phyloP scores from a whole-genome alignment of 2,888 invertebrate genomes.

The Epicampocera succincta region DNA sequence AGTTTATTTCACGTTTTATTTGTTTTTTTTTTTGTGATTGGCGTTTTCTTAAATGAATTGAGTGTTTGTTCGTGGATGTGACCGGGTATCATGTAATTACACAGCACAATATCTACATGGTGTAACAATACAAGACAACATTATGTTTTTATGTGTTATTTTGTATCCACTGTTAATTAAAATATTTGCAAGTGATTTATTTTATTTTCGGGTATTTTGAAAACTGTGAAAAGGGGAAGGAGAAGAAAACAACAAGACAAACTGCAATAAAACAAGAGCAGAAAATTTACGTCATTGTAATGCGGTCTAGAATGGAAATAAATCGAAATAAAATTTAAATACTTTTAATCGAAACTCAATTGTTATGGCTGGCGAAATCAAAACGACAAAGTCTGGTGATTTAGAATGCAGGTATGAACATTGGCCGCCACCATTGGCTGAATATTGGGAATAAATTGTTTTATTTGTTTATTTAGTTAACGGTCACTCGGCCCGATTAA shows the following conservation, averaged over 20 bases:
- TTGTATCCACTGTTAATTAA: constrained; percentile 67
- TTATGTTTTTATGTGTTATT: constrained; percentile 57
- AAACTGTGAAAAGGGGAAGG: constrained; percentile 35
- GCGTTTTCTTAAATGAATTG: too few species aligned
- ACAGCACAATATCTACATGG: constrained; percentile 62
- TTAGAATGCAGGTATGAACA: background rate
- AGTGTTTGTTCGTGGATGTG: constrained; percentile 35
- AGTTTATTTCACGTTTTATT: constrained; percentile 3
- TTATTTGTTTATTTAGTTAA: too few species aligned
- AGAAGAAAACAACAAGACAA: constrained; percentile 9
- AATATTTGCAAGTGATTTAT: constrained; percentile 69
- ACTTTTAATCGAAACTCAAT: constrained; percentile 20
- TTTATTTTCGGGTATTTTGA: constrained; percentile 63
- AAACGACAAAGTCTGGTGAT: background rate
- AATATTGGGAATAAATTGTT: too few species aligned
- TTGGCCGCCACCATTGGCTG: background rate
- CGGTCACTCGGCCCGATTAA: too few species aligned
- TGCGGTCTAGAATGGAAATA: constrained; percentile 9
- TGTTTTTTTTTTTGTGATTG: background rate
- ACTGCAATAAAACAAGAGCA: constrained; percentile 5
- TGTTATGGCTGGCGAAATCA: background rate
- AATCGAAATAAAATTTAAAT: constrained; percentile 3
- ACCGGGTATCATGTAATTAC: constrained; percentile 63
- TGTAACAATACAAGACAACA: constrained; percentile 64
- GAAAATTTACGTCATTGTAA: constrained; percentile 4